A percentile compares a stretch with the other conserved stretches of the same genome.
phyloP scores from a whole-genome alignment of 2,113 vertebrate species.

The Cranoglanis bouderius region DNA sequence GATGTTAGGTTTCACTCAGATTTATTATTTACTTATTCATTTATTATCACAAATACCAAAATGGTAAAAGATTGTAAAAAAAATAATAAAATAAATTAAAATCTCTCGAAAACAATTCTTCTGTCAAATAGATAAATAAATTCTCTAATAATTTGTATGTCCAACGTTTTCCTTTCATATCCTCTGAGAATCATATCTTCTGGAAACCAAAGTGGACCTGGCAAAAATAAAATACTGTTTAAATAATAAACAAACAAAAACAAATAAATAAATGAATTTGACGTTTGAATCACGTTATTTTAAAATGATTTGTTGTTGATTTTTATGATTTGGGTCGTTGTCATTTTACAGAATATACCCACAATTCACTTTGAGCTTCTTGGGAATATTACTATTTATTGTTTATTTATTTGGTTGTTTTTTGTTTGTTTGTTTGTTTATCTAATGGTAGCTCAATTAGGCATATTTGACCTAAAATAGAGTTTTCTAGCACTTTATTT shows the following conservation, averaged over 20 bases:
- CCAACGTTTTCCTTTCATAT: no score
- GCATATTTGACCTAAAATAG: background rate
- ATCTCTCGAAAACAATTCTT: no score
- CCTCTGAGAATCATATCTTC: no score
- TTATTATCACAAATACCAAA: no score
- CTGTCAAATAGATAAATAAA: no score
- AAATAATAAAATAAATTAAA: no score
- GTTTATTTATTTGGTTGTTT: background rate
- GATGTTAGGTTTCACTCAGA: no score
- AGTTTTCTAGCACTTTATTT: background rate
- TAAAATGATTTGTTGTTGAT: background rate
- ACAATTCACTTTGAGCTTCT: background rate
- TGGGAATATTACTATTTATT: background rate
- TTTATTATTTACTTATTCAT: no score
- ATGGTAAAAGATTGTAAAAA: no score
- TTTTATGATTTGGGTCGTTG: background rate
- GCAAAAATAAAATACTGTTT: no score
- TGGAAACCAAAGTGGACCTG: no score
- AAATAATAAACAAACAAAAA: background rate
- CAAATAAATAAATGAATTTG: background rate
- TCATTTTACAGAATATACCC: background rate
- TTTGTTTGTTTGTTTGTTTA: background rate
- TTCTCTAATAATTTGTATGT: no score
- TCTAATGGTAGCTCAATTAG: background rate
- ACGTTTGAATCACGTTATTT: background rate